phyloP scores from a whole-genome alignment of 2,113 vertebrate genomes.

The Sorex araneus region DNA sequence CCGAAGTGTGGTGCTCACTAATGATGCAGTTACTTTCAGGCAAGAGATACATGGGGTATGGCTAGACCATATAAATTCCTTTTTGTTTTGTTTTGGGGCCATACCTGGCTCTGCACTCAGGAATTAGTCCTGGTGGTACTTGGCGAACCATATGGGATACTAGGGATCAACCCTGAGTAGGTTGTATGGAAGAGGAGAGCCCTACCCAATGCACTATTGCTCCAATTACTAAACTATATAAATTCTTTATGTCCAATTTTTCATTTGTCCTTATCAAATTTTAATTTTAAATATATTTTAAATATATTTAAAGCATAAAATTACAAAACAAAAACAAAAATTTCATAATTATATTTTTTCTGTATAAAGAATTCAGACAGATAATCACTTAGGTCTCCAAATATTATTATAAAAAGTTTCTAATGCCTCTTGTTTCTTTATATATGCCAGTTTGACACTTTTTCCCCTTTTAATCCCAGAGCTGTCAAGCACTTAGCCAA shows the following conservation, averaged over 20 bases:
- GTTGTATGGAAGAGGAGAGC: too few relatives aligned
- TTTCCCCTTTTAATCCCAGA: neutral
- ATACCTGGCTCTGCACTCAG: too few relatives aligned
- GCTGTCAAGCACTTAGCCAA: slow-evolving; percentile 5
- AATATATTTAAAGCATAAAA: too few relatives aligned
- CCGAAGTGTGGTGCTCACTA: neutral
- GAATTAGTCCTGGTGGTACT: too few relatives aligned
- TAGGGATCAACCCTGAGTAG: too few relatives aligned
- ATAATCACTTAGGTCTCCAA: neutral
- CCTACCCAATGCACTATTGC: neutral
- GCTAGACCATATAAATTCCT: too few relatives aligned
- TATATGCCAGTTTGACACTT: neutral
- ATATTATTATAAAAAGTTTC: neutral
- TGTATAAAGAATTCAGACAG: neutral
- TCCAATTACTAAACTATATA: slow-evolving; percentile 4
- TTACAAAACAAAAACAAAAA: too few relatives aligned
- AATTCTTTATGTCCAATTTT: slow-evolving; percentile 42
- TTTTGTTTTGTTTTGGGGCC: too few relatives aligned
- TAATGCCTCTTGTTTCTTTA: neutral
- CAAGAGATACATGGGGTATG: neutral
- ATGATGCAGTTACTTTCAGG: neutral
- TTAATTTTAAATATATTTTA: too few relatives aligned
- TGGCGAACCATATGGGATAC: too few relatives aligned
- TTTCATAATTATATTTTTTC: slow-evolving; percentile 33
- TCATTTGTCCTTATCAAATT: slow-evolving; percentile 46